Evolutionary conservation across 2,113 vertebrate genomes (phyloP).

Genomic region (Malurus elegans): DNA sequence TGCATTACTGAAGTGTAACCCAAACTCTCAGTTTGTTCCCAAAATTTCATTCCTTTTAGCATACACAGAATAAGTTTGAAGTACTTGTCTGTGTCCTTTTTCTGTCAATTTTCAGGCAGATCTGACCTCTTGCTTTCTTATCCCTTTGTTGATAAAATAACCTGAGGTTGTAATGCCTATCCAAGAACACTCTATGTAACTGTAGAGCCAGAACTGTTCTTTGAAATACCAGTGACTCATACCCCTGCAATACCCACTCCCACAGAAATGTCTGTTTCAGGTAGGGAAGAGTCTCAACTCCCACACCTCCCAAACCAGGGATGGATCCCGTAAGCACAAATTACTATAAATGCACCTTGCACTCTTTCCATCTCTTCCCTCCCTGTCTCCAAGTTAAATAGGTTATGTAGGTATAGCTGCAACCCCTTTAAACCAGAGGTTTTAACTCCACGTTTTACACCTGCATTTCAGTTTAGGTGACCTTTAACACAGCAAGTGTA

Average conservation of each 20-base stretch:
- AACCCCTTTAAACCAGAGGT: neutral
- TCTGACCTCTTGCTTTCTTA: neutral
- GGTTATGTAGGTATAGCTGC: neutral
- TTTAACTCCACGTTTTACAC: neutral
- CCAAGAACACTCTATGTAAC: neutral
- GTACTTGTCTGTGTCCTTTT: neutral
- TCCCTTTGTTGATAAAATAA: neutral
- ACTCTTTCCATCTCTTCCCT: neutral
- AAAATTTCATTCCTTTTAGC: neutral
- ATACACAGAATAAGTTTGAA: rapidly evolving
- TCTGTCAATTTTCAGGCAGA: neutral
- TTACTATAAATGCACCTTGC: neutral
- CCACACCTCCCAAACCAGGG: neutral
- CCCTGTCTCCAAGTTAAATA: neutral
- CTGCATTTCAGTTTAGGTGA: neutral
- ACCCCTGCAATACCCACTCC: neutral
- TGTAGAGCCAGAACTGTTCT: neutral
- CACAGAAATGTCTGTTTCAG: neutral
- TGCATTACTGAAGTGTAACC: neutral
- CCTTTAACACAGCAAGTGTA: neutral
- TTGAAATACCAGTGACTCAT: neutral
- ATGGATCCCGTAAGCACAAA: neutral
- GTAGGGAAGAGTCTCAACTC: neutral
- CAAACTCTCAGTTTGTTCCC: neutral
- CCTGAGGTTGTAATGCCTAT: neutral